Evolutionary conservation across 2,797 vertebrate species (phyloP).

Genomic region (Chiloscyllium punctatum): DNA sequence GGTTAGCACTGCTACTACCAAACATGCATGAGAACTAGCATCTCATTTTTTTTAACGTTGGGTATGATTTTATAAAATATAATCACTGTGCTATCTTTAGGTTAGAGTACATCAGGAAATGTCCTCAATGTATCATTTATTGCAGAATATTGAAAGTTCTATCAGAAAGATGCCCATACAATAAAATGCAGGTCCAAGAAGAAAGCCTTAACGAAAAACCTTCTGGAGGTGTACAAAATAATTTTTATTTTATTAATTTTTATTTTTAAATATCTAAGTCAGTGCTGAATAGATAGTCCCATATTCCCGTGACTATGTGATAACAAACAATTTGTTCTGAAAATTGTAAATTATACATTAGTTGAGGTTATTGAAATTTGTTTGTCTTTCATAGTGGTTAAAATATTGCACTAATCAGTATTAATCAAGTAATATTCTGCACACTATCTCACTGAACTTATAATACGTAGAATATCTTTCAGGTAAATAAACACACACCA

Average conservation of each 20-base stretch:
- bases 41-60: conserved; percentile 10
- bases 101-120: neutral
- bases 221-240: neutral
- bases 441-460: too few relatives aligned
- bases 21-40: neutral
- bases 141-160: neutral
- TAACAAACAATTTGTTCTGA: neutral
- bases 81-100: neutral
- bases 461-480: neutral
- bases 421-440: neutral
- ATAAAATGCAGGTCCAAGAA: neutral
- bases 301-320: neutral
- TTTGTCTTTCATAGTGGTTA: neutral
- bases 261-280: neutral
- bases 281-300: neutral
- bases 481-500: neutral
- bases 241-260: too few relatives aligned
- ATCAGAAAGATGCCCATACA: neutral
- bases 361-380: neutral
- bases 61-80: neutral
- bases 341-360: neutral
- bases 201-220: neutral
- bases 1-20: neutral
- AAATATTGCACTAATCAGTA: neutral
- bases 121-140: neutral